Base-by-base conservation (phyloP, 2,113 vertebrate genomes). In the Chiloscyllium plagiosum region DNA sequence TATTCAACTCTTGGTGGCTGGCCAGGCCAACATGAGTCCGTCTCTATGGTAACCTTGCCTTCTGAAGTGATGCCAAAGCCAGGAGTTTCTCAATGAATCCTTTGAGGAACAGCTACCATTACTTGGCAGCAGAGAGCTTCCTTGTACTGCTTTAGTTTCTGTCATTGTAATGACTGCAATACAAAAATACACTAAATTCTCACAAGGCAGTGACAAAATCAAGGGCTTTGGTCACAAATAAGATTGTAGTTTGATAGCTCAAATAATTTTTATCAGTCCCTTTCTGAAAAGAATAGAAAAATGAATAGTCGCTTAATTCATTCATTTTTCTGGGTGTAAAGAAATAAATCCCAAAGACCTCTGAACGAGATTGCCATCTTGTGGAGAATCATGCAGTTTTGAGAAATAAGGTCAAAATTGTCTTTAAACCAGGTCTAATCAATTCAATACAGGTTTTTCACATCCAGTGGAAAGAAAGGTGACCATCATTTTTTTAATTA, bases 11-110 rank as follows among this genome's bases (percentile, higher is more conserved):
- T 93, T 66, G 61, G 56, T 37, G 61, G 65, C 61, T 66, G 33
- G 89, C n/a, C 61, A 66, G 2, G 17, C 61, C 17, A 93, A 37
- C 89, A 93, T 33, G 29, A n/a, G 22, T 66, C 89, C 10, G 61
- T 93, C 89, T 68, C 89, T 22, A 93, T 93, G 89, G 61, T 22
- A 93, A 93, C 89, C 17, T 66, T 93, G 61, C 89, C 65, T 93
- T 93, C 89, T 8, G 37, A 66, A 93, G 61, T 93, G 33, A 68
- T 93, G 61, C 33, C 70, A 92, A n/a, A 37, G 89, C 33, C 29
- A 15, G 52, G 52, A 19, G 26, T 92, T 92, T 17, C 56, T 92
- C 87, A 61, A 92, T 61, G 52, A 61, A 93, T n/a, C 37, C 33
- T 66, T 93, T 93, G 89, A 93, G 37, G n/a, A 37, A 66, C 61